These are phyloP conservation scores for Oncorhynchus clarkii DNA, from an alignment of 2,113 vertebrate genomes.

Conservation along the genomic window DNA sequence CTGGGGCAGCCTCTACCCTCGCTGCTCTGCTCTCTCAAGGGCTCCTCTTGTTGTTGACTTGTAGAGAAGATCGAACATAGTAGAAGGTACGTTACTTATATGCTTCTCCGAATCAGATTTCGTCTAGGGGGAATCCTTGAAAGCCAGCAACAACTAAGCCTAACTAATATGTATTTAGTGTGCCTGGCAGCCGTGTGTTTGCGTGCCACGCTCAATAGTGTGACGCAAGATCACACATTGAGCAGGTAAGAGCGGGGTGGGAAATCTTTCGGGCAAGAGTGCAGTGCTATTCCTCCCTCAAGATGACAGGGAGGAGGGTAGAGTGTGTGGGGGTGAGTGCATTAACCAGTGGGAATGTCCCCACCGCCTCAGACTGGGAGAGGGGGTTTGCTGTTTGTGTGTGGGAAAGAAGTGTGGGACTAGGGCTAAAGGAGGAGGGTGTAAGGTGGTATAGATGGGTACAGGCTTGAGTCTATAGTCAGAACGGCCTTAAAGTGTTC, in stretches of 20 bases:
- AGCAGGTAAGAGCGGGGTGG: constrained; percentile 5
- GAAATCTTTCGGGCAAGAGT: neutral
- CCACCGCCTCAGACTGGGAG: constrained; percentile 3
- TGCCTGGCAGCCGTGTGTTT: neutral
- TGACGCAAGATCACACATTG: constrained; percentile 11
- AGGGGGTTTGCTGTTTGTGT: neutral
- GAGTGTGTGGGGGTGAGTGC: neutral
- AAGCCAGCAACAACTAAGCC: neutral
- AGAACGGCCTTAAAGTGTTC: neutral
- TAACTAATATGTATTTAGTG: neutral
- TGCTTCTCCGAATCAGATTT: constrained; percentile 19
- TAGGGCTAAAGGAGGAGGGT: neutral
- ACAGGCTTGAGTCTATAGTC: neutral
- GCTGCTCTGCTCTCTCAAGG: neutral
- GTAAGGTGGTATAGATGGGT: neutral
- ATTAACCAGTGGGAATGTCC: constrained; percentile 11
- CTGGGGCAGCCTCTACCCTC: constrained; percentile 34
- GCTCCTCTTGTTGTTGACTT: constrained; percentile 21
- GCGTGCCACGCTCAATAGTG: neutral
- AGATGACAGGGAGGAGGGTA: constrained; percentile 20
- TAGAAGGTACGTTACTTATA: constrained; percentile 2
- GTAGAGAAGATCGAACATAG: constrained; percentile 22
- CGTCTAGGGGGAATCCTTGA: constrained; percentile 1
- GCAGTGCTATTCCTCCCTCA: constrained; percentile 3
- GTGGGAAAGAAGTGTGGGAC: constrained; percentile 22